Evolutionary conservation across 2,113 vertebrate species (phyloP), one percentile per base, ranked within the genome.

Genomic region (Gadus macrocephalus): DNA sequence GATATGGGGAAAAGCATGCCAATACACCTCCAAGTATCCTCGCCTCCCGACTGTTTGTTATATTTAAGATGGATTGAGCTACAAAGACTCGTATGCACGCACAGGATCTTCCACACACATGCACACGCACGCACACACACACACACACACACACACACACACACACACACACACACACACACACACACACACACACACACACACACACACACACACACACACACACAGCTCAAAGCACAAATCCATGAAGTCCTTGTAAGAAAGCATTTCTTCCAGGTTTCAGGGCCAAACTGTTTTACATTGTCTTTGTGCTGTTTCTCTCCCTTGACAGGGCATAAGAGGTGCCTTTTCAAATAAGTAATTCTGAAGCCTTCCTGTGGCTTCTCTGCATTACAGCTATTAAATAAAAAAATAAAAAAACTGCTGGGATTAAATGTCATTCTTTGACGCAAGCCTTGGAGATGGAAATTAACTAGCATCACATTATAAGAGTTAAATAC

Each of bases 241-340:
- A 2, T 19, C 42, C 38, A 53, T 53, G 28, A 3, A 63, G 17
- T 65, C 17, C 15, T n/a, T 6, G 38, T 66, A 20, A 53, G 38
- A 12, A 42, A n/a, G 17, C 16, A 17, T 42, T 20, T 22, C 20
- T 70, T 70, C 61, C 53, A 15, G 69, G 49, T 70, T 60, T 69
- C 58, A 61, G 56, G 67, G 67, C 60, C 67, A 69, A 60, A 31
- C 31, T 68, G 2, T 5, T 72, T 16, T 31, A 56, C 11, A 15
- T 72, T 74, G 42, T 69, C 56, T 59, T n/a, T 15, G 19, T 9
- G 20, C 28, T 0, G 5, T 73, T 67, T 60, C 25, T 49, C 17
- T 62, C 27, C 64, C 11, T 16, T 58, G 12, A 11, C 66, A 19
- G n/a, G 2, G 14, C 59, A 64, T 20, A 20, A 61, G 20, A 9